These are phyloP conservation scores for Arenaria interpres DNA, from an alignment of 2,113 vertebrate genomes.

Conservation along the genomic window DNA sequence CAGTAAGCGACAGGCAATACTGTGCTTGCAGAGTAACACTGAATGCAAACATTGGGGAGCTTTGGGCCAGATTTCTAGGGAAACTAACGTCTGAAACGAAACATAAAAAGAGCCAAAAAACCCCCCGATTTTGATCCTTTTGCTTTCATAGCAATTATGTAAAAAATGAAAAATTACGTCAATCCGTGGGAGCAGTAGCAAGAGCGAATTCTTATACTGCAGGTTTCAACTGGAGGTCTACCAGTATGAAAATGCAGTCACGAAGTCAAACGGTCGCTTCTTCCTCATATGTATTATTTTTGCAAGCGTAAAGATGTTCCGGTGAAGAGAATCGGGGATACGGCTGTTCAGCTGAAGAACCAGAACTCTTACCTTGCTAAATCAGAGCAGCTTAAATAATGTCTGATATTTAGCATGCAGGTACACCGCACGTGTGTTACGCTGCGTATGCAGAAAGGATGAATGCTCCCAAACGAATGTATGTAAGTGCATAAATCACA, in stretches of 20 bases:
- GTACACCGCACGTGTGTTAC: fast-evolving
- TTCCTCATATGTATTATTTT: background rate
- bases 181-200: background rate
- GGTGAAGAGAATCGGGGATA: background rate
- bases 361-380: background rate
- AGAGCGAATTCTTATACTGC: background rate
- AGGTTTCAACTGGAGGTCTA: background rate
- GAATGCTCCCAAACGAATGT: background rate
- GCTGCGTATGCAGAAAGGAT: background rate
- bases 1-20: background rate
- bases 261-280: background rate
- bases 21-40: background rate
- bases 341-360: background rate
- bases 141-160: background rate
- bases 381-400: background rate
- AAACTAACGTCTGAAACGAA: background rate
- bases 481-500: background rate
- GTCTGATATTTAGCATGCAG: background rate
- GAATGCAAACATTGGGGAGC: background rate
- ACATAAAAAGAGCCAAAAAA: background rate
- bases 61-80: background rate
- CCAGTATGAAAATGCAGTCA: background rate
- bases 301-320: background rate
- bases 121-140: background rate
- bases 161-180: background rate